Percentiles rank a stretch among this genome's conserved stretches.
phyloP scores from a whole-genome alignment of 92 coral and sea anemone genomes.

The Palythoa caribaeorum region DNA sequence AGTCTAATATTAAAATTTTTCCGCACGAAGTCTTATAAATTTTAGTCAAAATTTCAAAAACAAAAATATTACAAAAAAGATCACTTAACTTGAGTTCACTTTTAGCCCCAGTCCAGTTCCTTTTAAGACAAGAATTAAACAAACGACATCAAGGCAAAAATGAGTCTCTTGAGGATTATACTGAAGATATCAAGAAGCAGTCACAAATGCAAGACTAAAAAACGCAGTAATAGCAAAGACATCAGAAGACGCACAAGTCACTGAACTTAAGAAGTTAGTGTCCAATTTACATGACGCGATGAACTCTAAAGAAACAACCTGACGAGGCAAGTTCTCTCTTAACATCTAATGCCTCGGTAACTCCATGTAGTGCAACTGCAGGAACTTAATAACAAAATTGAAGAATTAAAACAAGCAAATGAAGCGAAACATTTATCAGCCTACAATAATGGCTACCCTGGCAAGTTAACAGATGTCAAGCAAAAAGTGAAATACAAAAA shows the following conservation, averaged over 20 bases:
- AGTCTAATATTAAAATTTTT: no score
- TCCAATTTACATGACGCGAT: neutral
- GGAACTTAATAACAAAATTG: neutral
- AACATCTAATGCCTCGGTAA: neutral
- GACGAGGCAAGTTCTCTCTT: neutral
- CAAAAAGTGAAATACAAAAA: neutral
- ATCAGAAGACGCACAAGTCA: neutral
- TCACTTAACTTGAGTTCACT: no score
- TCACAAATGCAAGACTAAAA: neutral
- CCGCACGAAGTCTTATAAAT: no score
- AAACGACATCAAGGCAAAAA: neutral
- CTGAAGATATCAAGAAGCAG: neutral
- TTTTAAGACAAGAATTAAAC: neutral
- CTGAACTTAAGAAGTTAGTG: neutral
- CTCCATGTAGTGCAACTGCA: neutral
- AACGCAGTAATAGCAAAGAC: neutral
- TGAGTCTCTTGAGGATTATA: neutral
- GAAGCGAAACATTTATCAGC: slow-evolving; percentile 6
- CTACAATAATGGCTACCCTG: neutral
- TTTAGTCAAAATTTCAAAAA: no score
- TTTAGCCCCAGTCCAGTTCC: neutral
- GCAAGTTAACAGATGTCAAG: neutral
- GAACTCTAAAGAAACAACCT: neutral
- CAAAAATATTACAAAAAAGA: no score
- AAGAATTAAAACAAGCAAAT: slow-evolving; percentile 8